Base-by-base conservation (phyloP, 2,113 vertebrate species). In the Sceloporus tristichus region DNA sequence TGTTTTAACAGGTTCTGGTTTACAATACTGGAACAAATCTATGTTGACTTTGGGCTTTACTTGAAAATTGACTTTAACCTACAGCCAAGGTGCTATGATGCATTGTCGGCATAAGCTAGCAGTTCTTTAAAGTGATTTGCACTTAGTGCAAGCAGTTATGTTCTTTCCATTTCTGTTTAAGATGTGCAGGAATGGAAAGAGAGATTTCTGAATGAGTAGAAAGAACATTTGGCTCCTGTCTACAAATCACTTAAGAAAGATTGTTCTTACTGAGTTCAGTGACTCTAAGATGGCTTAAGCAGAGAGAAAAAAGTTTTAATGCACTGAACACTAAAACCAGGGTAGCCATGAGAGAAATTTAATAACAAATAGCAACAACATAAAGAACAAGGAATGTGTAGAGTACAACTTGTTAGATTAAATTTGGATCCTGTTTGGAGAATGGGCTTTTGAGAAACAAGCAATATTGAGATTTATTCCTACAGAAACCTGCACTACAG, bases 101-200 rank as follows among this genome's bases (percentile, higher is more conserved):
- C 66, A 23, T 40, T 76, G 59, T 62, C 87, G 68, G 18, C 81
- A 88, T 78, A 29, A 87, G 66, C 53, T 86, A 29, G 13, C 82
- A 87, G 79, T 91, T 92, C 56, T 79, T 40, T 56, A 80, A 79
- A 84, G 59, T 80, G 86, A 84, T 89, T 76, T 84, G 68, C 88
- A 85, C 87, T 89, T 14, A 4, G 18, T 65, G 18, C 81, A 56
- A 91, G 56, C 82, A 88, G 48, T 8, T 92, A 21, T 66, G 87
- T 89, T 79, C 62, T 53, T 85, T 89, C 6, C 76, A 14, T 76
- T 53, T 80, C 27, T 68, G 78, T 75, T 77, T 16, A 79, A 84
- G 53, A 90, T 18, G n/a, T 81, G 29, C 19, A 29, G 70, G 88
- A n/a, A 23, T 42, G 82, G 79, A 88, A 82, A 13, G 14, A 88